Percentiles rank a stretch among this genome's conserved stretches.
Evolutionary conservation across 2,113 vertebrate species (phyloP).

Genomic region (Falco punctatus): DNA sequence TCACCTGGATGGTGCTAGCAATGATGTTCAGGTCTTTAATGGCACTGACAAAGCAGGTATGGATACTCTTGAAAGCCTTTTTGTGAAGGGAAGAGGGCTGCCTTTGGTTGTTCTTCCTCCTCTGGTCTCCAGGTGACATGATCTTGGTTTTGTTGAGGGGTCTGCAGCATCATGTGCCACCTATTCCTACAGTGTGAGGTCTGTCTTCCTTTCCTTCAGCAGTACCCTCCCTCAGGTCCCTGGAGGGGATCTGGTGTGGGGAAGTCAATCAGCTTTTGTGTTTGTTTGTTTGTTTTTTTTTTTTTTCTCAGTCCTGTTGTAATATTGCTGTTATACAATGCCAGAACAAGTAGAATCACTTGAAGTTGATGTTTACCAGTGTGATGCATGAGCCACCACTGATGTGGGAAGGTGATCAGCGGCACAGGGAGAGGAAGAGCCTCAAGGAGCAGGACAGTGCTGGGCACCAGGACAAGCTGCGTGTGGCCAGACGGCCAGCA

Average conservation of each 20-base stretch:
- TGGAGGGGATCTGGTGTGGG: too few species aligned
- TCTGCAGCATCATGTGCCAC: accelerated
- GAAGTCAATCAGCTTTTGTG: accelerated
- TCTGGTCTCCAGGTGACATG: not conserved
- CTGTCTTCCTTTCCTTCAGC: not conserved
- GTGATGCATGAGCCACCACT: not conserved
- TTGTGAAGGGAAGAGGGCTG: not conserved
- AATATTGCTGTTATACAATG: accelerated
- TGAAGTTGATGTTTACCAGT: not conserved
- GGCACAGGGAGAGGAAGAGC: too few species aligned
- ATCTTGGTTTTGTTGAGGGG: not conserved
- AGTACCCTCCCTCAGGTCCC: too few species aligned
- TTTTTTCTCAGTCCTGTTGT: too few species aligned
- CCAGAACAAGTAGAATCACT: not conserved
- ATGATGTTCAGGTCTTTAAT: not conserved
- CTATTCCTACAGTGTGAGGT: accelerated
- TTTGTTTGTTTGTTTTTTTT: too few species aligned
- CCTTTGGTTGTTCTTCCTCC: not conserved
- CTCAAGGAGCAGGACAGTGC: not conserved
- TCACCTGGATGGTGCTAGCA: not conserved
- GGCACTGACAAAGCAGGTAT: not conserved
- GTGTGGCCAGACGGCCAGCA: not conserved
- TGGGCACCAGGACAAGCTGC: too few species aligned
- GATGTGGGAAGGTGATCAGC: not conserved
- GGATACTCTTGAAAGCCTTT: not conserved